phyloP scores from a whole-genome alignment of 2,888 invertebrate species.

The Tenthredo notha region DNA sequence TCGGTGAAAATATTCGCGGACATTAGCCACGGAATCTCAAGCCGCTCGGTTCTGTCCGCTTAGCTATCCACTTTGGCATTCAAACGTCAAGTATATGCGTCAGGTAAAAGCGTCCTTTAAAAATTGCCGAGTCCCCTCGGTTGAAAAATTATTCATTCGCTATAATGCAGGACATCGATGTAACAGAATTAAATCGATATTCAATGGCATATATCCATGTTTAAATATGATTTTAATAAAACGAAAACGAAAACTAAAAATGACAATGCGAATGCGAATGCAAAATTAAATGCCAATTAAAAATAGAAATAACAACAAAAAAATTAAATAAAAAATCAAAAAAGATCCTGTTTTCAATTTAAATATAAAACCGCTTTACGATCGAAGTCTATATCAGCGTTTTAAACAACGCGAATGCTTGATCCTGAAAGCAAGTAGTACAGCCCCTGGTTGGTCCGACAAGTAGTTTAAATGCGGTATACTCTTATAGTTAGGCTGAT shows the following conservation, averaged over 20 bases:
- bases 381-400: not conserved
- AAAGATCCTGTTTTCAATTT: not conserved
- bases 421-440: slow-evolving; percentile 27
- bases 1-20: slow-evolving; percentile 31
- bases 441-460: slow-evolving; percentile 6
- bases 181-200: not conserved
- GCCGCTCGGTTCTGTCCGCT: not conserved
- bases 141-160: slow-evolving; percentile 10
- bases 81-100: slow-evolving; percentile 35
- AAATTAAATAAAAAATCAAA: not conserved
- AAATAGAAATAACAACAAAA: not conserved
- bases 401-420: not conserved
- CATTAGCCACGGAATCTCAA: slow-evolving; percentile 26
- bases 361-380: not conserved
- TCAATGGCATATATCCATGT: too few relatives aligned
- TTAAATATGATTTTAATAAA: not conserved
- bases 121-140: slow-evolving; percentile 14
- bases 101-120: not conserved
- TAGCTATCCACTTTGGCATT: slow-evolving; percentile 24
- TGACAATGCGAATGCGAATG: not conserved
- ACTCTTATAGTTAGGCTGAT: slow-evolving; percentile 4
- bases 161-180: not conserved
- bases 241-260: not conserved
- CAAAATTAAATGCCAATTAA: not conserved
- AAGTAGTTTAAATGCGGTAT: slow-evolving; percentile 1